Evolutionary conservation across 2,797 vertebrate genomes (phyloP), one percentile per base, ranked within the genome.

Genomic region (Clarias pachynema): DNA sequence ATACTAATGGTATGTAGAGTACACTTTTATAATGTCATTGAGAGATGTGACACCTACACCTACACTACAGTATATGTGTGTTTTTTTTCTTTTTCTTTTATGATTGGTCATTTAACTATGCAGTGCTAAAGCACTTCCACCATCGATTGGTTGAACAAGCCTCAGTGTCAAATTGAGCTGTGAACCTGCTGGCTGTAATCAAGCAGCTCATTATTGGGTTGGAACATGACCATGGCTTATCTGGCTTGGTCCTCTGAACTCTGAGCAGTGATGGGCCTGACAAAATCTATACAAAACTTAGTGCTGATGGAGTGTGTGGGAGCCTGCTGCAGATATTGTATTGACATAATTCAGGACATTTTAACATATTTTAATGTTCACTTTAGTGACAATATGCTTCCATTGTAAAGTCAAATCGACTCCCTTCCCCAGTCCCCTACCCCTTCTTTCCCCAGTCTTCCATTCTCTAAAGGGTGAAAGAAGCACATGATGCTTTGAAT

Each of bases 131-230:
- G 79, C 26, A 0, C 87, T n/a, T 86, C 86, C 89, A 15, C 0
- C 88, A 93, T 94, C 90, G 18, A 95, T 94, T 88, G 79, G 79
- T 90, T 90, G 72, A 88, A 87, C 89, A 20, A 80, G n/a, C 60
- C 60, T 90, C 87, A 83, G 86, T 88, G 80, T 89, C 89, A 90
- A 90, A 93, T 92, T 87, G 91, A 94, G 91, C 93, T 91, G 84
- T 94, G 92, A 85, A 91, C 87, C 90, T 86, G 69, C 79, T 86
- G 88, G 86, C 85, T 89, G 82, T 89, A 88, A 91, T 91, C 86
- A 90, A 84, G 83, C 78, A 88, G 75, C 80, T 87, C 84, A 90
- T 89, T 90, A 89, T 84, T 84, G 85, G 85, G 56, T 84, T 80
- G 57, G 81, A 86, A 89, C 85, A 87, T 40, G 40, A 70, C 80